A percentile compares a stretch with the other conserved stretches of the same genome.
These are phyloP conservation scores for Clarias fuscus DNA, from an alignment of 2,797 vertebrate species.

Conservation along the genomic window DNA sequence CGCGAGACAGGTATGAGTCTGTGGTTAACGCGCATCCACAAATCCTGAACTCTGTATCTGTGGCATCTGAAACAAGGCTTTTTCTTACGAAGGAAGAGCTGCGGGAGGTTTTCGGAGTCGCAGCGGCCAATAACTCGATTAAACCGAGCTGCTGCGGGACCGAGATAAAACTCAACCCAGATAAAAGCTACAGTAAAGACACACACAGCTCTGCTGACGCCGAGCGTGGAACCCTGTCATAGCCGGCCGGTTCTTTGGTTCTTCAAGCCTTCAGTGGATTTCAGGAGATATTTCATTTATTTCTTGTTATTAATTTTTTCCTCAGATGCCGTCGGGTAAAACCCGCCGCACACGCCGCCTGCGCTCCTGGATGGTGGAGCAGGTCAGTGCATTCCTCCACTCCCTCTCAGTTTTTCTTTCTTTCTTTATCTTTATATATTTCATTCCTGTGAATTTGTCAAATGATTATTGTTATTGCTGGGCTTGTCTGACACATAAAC, in stretches of 20 bases:
- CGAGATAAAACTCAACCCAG: background rate
- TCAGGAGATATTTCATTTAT: no score
- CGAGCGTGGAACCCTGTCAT: no score
- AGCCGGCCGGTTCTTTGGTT: background rate
- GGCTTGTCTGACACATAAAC: background rate
- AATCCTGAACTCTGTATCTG: background rate
- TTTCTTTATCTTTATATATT: background rate
- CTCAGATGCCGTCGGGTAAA: constrained; percentile 71
- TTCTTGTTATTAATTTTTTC: no score
- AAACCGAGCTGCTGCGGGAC: background rate
- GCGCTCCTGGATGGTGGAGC: constrained; percentile 82
- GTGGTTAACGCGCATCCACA: background rate
- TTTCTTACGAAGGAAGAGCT: background rate
- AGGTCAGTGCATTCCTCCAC: constrained; percentile 67
- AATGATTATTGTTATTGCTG: no score
- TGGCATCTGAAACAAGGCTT: background rate
- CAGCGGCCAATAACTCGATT: background rate
- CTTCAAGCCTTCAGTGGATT: no score
- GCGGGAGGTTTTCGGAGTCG: background rate
- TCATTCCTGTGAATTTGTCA: no score
- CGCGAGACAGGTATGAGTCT: background rate
- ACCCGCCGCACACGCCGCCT: constrained; percentile 78
- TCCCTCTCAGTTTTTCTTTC: background rate
- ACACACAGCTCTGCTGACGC: no score
- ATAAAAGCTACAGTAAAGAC: background rate